phyloP scores from a whole-genome alignment of 2,113 vertebrate genomes.

The Syrmaticus mikado region DNA sequence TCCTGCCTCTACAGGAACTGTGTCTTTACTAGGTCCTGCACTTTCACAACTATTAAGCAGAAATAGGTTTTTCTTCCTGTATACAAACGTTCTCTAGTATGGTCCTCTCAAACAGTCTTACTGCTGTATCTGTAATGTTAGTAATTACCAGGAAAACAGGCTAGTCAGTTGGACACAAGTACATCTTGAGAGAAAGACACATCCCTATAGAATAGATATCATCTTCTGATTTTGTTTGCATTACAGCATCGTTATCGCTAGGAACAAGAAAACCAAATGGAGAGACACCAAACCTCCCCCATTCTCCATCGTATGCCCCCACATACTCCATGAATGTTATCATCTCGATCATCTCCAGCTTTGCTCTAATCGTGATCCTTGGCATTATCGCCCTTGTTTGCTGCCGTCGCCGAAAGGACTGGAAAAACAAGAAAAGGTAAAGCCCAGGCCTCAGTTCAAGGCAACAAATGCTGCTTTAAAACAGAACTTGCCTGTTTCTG shows the following conservation, averaged over 20 bases:
- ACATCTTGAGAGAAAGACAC: background rate
- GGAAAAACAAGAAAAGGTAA: constrained; percentile 90
- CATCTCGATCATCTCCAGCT: constrained; percentile 85
- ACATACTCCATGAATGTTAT: constrained; percentile 93
- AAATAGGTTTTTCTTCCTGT: background rate
- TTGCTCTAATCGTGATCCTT: constrained; percentile 82
- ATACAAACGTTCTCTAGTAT: background rate
- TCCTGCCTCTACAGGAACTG: background rate
- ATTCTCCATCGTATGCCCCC: constrained; percentile 78
- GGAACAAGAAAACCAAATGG: constrained; percentile 76
- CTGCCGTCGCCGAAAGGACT: constrained; percentile 83
- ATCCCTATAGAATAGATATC: background rate
- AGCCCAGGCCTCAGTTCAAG: background rate
- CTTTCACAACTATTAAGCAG: background rate
- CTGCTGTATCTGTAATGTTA: background rate
- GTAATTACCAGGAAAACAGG: background rate
- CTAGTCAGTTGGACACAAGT: background rate
- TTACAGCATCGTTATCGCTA: constrained; percentile 71
- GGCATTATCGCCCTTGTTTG: constrained; percentile 82
- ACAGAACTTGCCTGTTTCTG: background rate
- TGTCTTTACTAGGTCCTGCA: background rate
- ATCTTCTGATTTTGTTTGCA: constrained; percentile 27
- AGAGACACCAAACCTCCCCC: constrained; percentile 63
- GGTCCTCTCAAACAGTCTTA: background rate
- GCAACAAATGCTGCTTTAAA: background rate